These are phyloP conservation scores for Anthrax anthrax DNA, from an alignment of 2,888 invertebrate genomes.

Conservation along the genomic window DNA sequence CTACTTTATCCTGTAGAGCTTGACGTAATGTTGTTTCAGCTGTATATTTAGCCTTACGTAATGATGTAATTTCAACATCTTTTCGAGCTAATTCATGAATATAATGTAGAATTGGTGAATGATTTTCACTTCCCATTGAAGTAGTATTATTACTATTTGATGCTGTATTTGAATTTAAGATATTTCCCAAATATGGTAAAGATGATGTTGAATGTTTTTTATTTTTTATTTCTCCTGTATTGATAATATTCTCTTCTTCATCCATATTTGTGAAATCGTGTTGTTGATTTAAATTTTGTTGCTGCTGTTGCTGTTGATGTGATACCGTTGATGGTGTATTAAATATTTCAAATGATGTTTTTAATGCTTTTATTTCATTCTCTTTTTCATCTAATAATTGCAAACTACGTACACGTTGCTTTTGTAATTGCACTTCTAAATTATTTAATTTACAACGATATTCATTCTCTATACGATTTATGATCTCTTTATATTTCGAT, in stretches of 20 bases:
- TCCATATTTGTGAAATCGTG: not conserved
- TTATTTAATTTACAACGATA: conserved; percentile 39
- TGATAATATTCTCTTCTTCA: not conserved
- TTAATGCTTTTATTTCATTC: conserved; percentile 47
- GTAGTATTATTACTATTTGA: conserved; percentile 13
- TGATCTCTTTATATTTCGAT: conserved; percentile 25
- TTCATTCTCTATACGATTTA: conserved; percentile 35
- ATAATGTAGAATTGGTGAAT: conserved; percentile 66
- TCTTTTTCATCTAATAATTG: conserved; percentile 69
- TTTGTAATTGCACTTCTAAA: conserved; percentile 56
- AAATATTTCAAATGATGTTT: conserved; percentile 41
- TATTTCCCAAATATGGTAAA: not conserved
- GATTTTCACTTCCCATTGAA: conserved; percentile 20
- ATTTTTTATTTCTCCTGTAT: not conserved
- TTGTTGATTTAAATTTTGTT: not conserved
- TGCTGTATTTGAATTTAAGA: not conserved
- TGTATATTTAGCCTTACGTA: conserved; percentile 56
- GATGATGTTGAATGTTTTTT: not conserved
- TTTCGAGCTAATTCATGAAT: conserved; percentile 67
- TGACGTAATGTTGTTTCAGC: conserved; percentile 42
- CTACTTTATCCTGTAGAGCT: conserved; percentile 40
- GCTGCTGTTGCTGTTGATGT: not conserved
- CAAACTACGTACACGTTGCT: conserved; percentile 68
- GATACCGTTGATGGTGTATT: conserved; percentile 21
- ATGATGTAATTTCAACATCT: conserved; percentile 59